Conservation (phyloP, 2,797 vertebrate genomes). For the Epinephelus awoara region DNA sequence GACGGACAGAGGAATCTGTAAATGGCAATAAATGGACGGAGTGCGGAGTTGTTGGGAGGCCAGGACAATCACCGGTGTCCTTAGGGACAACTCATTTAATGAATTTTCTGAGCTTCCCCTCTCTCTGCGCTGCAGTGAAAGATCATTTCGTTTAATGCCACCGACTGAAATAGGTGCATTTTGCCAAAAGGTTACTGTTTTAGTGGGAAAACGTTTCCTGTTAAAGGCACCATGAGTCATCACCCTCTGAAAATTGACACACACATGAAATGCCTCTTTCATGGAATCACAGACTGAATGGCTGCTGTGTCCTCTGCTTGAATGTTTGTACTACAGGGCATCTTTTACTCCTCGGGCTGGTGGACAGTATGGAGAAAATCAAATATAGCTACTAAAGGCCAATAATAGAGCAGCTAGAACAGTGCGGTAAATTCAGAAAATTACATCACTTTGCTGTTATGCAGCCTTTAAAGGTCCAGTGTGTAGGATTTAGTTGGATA, state of each 20-base stretch:
- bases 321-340: background rate
- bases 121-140: constrained; percentile 4
- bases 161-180: constrained; percentile 4
- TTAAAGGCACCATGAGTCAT: constrained; percentile 16
- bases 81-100: constrained; percentile 27
- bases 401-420: too few relatives aligned
- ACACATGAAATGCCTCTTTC: constrained; percentile 1
- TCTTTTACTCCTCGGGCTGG: background rate
- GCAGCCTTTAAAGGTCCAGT: too few relatives aligned
- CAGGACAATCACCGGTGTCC: constrained; percentile 20
- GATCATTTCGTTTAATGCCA: constrained; percentile 33
- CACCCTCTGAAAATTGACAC: constrained; percentile 19
- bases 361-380: too few relatives aligned
- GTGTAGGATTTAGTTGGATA: too few relatives aligned
- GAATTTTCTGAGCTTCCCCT: background rate
- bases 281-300: constrained; percentile 12
- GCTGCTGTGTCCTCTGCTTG: background rate
- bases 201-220: constrained; percentile 11
- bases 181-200: constrained; percentile 28
- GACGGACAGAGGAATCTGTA: constrained; percentile 5
- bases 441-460: too few relatives aligned
- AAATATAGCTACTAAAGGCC: too few relatives aligned
- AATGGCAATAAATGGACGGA: background rate
- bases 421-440: too few relatives aligned
- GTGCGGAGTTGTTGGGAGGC: background rate